phyloP scores from a whole-genome alignment of 1,140 invertebrate genomes.

The Zaprionus lachaisei region DNA sequence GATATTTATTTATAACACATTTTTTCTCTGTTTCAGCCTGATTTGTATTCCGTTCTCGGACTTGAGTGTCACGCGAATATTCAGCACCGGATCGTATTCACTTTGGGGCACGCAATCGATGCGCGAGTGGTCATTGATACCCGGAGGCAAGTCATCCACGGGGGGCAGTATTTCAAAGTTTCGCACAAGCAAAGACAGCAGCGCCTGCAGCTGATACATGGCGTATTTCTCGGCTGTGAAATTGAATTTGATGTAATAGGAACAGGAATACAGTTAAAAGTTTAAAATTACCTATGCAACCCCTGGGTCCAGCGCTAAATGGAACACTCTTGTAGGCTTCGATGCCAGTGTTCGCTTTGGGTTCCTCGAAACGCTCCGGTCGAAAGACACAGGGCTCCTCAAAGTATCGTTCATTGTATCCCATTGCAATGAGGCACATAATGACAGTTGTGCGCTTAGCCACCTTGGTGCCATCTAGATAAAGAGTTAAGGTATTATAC shows the following conservation, averaged over 20 bases:
- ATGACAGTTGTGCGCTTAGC: slow-evolving; percentile 75
- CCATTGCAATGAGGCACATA: slow-evolving; percentile 80
- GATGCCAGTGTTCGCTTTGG: slow-evolving; percentile 36
- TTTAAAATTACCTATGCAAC: slow-evolving; percentile 66
- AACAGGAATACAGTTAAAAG: not conserved
- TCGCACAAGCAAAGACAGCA: slow-evolving; percentile 83
- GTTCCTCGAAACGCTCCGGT: slow-evolving; percentile 89
- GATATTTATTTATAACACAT: not conserved
- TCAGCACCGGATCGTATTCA: slow-evolving; percentile 75
- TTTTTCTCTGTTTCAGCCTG: slow-evolving; percentile 48
- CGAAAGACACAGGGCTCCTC: slow-evolving; percentile 91
- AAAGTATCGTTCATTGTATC: slow-evolving; percentile 85
- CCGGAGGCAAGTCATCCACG: slow-evolving; percentile 59
- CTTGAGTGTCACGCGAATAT: slow-evolving; percentile 72
- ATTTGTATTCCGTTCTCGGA: slow-evolving; percentile 81
- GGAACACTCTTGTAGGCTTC: slow-evolving; percentile 86
- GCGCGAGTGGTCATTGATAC: slow-evolving; percentile 74
- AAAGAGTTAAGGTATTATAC: not conserved
- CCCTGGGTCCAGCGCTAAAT: slow-evolving; percentile 85
- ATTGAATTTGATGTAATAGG: not conserved
- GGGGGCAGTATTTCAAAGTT: slow-evolving; percentile 77
- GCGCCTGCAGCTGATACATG: slow-evolving; percentile 84
- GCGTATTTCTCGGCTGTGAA: slow-evolving; percentile 83
- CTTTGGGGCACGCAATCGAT: slow-evolving; percentile 70
- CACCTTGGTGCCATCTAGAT: slow-evolving; percentile 72